Evolutionary conservation across 1,140 invertebrate species (phyloP).

Genomic region (Cyrtorhinus lividipennis): DNA sequence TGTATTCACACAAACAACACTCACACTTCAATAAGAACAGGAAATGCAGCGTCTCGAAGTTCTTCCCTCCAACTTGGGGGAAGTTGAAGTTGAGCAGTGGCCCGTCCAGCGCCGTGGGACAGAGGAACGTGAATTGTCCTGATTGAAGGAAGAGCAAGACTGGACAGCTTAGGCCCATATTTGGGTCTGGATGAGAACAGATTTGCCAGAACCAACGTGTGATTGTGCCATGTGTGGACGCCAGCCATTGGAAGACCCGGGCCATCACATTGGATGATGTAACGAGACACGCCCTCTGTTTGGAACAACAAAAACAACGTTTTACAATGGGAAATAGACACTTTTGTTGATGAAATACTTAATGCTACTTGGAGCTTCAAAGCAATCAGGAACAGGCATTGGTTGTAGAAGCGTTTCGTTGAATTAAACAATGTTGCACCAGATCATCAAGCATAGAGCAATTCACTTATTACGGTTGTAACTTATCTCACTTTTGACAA

Average conservation of each 20-base stretch:
- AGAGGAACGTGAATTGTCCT: constrained; percentile 61
- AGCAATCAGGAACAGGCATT: too few species aligned
- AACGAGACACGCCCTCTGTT: constrained; percentile 34
- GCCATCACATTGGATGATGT: constrained; percentile 62
- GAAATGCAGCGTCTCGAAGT: constrained; percentile 65
- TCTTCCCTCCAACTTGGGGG: constrained; percentile 72
- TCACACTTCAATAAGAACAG: constrained; percentile 67
- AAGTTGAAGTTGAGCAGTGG: constrained; percentile 60
- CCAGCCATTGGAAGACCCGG: constrained; percentile 60
- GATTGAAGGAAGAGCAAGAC: constrained; percentile 56
- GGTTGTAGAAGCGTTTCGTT: too few species aligned
- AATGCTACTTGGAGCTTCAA: too few species aligned
- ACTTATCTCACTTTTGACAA: too few species aligned
- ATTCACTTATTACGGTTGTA: too few species aligned
- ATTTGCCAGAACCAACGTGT: constrained; percentile 46
- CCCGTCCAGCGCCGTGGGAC: constrained; percentile 53
- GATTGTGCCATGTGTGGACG: constrained; percentile 52
- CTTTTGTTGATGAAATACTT: too few species aligned
- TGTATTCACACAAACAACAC: constrained; percentile 25
- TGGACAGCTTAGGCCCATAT: constrained; percentile 40
- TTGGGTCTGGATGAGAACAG: constrained; percentile 59
- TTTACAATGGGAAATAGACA: too few species aligned
- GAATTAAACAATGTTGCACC: too few species aligned
- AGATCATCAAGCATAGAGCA: too few species aligned
- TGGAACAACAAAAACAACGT: too few species aligned